Conservation (phyloP, 2,888 invertebrate genomes). For the Oconnorella tubifera region DNA sequence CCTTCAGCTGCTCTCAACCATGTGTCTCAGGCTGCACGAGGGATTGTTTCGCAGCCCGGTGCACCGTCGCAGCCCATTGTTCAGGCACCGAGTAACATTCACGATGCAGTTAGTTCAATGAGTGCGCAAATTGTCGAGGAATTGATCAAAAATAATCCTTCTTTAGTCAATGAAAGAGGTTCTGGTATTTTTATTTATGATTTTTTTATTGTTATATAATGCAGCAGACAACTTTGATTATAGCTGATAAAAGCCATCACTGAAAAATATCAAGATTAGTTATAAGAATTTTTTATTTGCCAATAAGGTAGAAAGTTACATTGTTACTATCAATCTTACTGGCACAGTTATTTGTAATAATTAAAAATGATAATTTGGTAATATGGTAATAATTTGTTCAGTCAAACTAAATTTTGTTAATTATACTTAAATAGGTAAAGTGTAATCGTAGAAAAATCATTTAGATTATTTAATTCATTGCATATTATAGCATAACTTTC, state of each 20-base stretch:
- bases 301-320: too few relatives aligned
- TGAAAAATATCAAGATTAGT: too few relatives aligned
- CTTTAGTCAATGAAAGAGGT: constrained; percentile 40
- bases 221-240: background rate
- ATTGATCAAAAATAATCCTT: constrained; percentile 38
- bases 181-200: background rate
- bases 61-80: background rate
- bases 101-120: constrained; percentile 7
- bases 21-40: background rate
- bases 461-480: too few relatives aligned
- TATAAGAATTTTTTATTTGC: too few relatives aligned
- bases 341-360: too few relatives aligned
- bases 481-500: background rate
- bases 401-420: too few relatives aligned
- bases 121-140: constrained; percentile 16
- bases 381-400: too few relatives aligned
- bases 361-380: too few relatives aligned
- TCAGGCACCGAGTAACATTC: constrained; percentile 2
- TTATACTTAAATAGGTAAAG: too few relatives aligned
- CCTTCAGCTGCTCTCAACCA: background rate
- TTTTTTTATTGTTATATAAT: background rate
- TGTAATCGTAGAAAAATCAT: too few relatives aligned
- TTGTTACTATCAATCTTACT: too few relatives aligned
- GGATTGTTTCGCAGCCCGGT: constrained; percentile 3
- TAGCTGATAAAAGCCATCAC: background rate